Conservation (phyloP, 1,140 invertebrate genomes). For the Cecropterus lyciades region DNA sequence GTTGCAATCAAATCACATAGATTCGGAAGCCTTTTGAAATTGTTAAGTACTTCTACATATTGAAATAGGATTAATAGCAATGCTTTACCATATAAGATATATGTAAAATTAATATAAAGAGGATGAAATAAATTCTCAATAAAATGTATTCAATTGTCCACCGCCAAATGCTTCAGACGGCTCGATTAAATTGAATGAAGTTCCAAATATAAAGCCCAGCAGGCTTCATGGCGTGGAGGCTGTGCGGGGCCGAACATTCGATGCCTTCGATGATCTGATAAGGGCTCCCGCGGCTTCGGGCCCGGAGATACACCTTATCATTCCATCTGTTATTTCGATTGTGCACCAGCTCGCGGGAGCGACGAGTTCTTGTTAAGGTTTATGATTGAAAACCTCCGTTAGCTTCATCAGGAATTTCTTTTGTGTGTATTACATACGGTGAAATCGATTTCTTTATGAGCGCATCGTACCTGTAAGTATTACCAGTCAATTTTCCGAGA, state of each 20-base stretch:
- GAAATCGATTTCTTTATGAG: background rate
- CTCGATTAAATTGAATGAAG: constrained; percentile 23
- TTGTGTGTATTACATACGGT: constrained; percentile 6
- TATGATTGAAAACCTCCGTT: constrained; percentile 28
- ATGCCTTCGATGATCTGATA: constrained; percentile 15
- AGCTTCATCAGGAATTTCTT: constrained; percentile 26
- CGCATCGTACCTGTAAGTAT: background rate
- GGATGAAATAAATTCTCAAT: too few relatives aligned
- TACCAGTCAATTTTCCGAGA: too few relatives aligned
- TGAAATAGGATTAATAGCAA: too few relatives aligned
- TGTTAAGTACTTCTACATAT: too few relatives aligned
- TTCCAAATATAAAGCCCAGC: constrained; percentile 23
- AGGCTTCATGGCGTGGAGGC: background rate
- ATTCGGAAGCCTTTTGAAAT: too few relatives aligned
- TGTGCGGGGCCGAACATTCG: constrained; percentile 1
- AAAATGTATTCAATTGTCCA: background rate
- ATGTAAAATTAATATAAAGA: too few relatives aligned
- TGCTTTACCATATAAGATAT: too few relatives aligned
- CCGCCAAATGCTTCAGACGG: constrained; percentile 1
- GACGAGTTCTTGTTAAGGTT: background rate
- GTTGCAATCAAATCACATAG: too few relatives aligned
- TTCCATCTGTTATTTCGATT: constrained; percentile 10
- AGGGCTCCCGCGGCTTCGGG: constrained; percentile 13
- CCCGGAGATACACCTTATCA: constrained; percentile 5
- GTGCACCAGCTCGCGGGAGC: background rate